Evolutionary conservation across 2,113 vertebrate species (phyloP).

Genomic region (Atlantisia rogersi): DNA sequence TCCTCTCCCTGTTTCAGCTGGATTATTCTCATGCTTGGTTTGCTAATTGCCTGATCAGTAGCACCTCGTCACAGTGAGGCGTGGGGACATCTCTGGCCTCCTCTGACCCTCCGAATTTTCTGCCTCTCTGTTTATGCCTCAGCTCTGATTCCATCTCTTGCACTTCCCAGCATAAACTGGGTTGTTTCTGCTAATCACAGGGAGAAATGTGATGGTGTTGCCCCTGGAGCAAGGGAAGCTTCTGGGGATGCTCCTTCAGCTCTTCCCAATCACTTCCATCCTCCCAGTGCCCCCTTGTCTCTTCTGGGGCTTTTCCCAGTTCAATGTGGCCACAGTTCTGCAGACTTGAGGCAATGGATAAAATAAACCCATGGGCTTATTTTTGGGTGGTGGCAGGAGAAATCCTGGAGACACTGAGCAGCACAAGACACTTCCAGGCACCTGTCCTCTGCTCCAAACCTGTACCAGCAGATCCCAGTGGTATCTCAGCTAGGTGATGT

Average conservation of each 20-base stretch:
- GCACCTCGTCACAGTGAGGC: not conserved
- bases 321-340: not conserved
- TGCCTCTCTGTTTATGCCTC: not conserved
- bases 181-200: not conserved
- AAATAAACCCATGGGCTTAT: not conserved
- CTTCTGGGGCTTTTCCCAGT: not conserved
- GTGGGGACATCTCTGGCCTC: not conserved
- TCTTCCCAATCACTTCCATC: not conserved
- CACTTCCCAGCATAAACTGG: fast-evolving
- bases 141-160: not conserved
- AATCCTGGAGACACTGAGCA: fast-evolving
- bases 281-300: fast-evolving
- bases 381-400: not conserved
- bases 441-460: not conserved
- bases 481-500: not conserved
- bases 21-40: constrained; percentile 19
- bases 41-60: constrained; percentile 30
- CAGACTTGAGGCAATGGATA: not conserved
- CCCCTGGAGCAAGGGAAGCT: not conserved
- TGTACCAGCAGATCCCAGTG: not conserved
- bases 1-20: not conserved
- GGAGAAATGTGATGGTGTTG: not conserved
- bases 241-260: not conserved
- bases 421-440: not conserved
- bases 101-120: not conserved